Evolutionary conservation across 2,113 vertebrate genomes (phyloP).

Genomic region (Ophthalmolycus amberensis): DNA sequence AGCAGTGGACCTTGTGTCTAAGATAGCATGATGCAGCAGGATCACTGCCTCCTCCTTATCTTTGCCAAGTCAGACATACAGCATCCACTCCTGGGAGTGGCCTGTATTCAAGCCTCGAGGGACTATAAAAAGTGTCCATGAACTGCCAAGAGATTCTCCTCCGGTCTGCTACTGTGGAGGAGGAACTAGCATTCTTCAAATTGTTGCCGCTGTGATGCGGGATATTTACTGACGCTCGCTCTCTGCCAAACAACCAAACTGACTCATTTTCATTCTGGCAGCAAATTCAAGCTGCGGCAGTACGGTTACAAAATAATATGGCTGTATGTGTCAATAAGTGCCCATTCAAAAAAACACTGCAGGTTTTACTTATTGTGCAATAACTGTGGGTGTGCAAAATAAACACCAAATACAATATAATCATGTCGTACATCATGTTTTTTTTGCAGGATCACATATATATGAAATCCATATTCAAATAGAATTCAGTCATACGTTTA

Average conservation of each 20-base stretch:
- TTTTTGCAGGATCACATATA: not conserved
- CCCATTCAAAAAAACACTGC: not conserved
- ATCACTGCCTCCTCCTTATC: conserved; percentile 69
- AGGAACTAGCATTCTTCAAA: conserved; percentile 31
- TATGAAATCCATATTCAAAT: not conserved
- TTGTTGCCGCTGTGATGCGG: conserved; percentile 28
- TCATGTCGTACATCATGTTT: not conserved
- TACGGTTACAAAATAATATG: conserved; percentile 31
- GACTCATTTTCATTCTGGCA: conserved; percentile 51
- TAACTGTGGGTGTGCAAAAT: not conserved
- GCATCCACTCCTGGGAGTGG: conserved; percentile 34
- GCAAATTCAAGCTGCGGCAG: conserved; percentile 26
- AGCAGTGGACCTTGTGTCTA: conserved; percentile 46
- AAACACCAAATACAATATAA: not conserved
- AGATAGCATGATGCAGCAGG: conserved; percentile 55
- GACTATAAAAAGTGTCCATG: conserved; percentile 46
- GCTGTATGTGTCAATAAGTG: conserved; percentile 24
- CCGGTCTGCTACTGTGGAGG: conserved; percentile 32
- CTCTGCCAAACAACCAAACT: conserved; percentile 47
- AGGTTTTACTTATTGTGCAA: conserved; percentile 18
- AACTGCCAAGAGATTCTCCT: conserved; percentile 43
- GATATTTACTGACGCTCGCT: conserved; percentile 42
- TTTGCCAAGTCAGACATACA: conserved; percentile 55
- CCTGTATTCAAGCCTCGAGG: conserved; percentile 21
- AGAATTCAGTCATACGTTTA: not conserved